Evolutionary conservation across 64 coral and sea anemone species (phyloP).

Genomic region (Porites lutea): DNA sequence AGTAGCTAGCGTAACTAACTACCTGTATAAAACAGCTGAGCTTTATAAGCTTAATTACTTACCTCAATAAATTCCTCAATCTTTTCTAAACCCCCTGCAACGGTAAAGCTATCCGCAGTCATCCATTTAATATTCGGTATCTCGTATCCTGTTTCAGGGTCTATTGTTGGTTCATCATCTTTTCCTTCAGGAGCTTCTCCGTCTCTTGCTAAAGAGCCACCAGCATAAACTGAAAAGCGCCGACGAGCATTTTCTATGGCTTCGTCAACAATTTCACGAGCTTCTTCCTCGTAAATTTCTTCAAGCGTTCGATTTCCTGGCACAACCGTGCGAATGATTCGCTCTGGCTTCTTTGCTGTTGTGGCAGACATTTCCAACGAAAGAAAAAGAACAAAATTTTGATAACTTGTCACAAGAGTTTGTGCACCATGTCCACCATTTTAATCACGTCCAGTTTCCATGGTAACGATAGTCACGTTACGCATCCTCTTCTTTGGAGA

Average conservation of each 20-base stretch:
- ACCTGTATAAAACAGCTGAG: no score
- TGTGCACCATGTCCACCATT: background rate
- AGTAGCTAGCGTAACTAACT: no score
- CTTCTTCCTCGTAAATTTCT: constrained; percentile 88
- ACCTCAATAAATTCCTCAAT: constrained; percentile 96
- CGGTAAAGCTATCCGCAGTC: constrained; percentile 90
- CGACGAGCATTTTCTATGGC: constrained; percentile 93
- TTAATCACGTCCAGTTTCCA: constrained; percentile 17
- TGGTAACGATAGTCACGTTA: background rate
- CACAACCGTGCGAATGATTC: constrained; percentile 56
- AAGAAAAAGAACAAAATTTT: background rate
- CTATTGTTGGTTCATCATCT: constrained; percentile 57
- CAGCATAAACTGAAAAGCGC: constrained; percentile 33
- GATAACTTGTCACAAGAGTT: background rate
- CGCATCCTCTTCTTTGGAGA: background rate
- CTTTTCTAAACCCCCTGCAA: constrained; percentile 91
- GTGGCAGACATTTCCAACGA: background rate
- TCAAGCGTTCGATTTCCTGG: constrained; percentile 85
- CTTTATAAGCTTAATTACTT: background rate
- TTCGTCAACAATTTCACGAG: constrained; percentile 94
- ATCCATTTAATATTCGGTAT: constrained; percentile 98
- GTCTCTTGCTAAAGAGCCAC: background rate
- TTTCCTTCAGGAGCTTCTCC: constrained; percentile 17
- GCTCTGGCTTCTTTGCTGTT: background rate
- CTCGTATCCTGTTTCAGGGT: constrained; percentile 71